Conservation (phyloP, 2,888 invertebrate species). For the Meiosimyza decipiens region DNA sequence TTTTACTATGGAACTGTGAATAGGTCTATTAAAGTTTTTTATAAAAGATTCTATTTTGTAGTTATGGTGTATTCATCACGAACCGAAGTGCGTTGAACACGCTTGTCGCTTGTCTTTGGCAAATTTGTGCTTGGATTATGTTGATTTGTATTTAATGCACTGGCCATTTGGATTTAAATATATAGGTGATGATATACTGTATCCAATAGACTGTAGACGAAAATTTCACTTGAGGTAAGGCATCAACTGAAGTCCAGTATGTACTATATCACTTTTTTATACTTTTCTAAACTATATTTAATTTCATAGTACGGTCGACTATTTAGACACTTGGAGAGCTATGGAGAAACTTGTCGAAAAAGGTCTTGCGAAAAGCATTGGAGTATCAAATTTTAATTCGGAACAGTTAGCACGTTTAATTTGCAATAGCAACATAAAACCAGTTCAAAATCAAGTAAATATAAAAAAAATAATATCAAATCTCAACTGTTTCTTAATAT, state of each 20-base stretch:
- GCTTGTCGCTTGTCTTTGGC: slow-evolving; percentile 73
- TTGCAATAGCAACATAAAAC: slow-evolving; percentile 54
- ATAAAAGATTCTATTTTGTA: slow-evolving; percentile 25
- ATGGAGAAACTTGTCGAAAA: slow-evolving; percentile 59
- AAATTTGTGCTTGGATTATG: slow-evolving; percentile 49
- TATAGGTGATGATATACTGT: slow-evolving; percentile 79
- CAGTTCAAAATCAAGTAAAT: slow-evolving; percentile 57
- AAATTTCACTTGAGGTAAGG: slow-evolving; percentile 65
- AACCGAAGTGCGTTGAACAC: slow-evolving; percentile 73
- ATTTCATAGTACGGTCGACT: slow-evolving; percentile 49
- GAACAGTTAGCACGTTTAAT: slow-evolving; percentile 56
- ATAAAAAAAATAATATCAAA: too few relatives aligned
- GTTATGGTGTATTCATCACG: slow-evolving; percentile 68
- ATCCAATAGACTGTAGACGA: slow-evolving; percentile 86
- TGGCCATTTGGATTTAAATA: slow-evolving; percentile 39
- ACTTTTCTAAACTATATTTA: too few relatives aligned
- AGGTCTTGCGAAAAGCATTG: slow-evolving; percentile 56
- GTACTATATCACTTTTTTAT: slow-evolving; percentile 55
- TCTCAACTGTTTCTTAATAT: too few relatives aligned
- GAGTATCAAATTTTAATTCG: slow-evolving; percentile 60
- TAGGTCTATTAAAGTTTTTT: too few relatives aligned
- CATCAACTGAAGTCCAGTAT: slow-evolving; percentile 43
- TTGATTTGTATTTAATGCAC: too few relatives aligned
- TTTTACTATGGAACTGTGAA: too few relatives aligned
- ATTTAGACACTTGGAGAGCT: slow-evolving; percentile 59